These are phyloP conservation scores for Lasiurus cinereus DNA, from an alignment of 2,113 vertebrate genomes.

Conservation along the genomic window DNA sequence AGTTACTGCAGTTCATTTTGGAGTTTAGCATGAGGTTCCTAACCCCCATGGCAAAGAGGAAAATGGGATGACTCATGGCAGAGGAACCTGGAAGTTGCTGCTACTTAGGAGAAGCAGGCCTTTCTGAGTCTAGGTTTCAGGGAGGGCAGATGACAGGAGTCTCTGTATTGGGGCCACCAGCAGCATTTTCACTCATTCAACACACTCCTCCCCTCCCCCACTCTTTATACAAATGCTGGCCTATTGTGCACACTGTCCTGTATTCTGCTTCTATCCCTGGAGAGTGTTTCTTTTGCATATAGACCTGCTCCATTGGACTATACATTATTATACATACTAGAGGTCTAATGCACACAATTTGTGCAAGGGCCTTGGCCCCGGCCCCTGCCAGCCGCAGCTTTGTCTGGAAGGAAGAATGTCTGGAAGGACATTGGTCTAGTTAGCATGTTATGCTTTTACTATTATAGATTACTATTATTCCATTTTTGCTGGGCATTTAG, in stretches of 20 bases:
- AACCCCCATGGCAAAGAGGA: background rate
- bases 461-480: background rate
- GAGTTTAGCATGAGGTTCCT: background rate
- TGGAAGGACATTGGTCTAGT: no score
- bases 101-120: background rate
- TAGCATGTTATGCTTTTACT: no score
- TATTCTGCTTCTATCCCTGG: background rate
- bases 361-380: no score
- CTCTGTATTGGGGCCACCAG: background rate
- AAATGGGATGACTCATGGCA: background rate
- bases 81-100: background rate
- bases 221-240: background rate
- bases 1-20: background rate
- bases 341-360: no score
- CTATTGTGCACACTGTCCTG: fast-evolving
- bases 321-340: background rate
- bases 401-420: no score
- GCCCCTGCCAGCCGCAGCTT: no score
- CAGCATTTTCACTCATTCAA: background rate
- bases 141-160: background rate
- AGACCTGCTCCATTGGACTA: background rate
- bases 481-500: background rate
- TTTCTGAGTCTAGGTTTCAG: background rate
- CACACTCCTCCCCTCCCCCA: fast-evolving
- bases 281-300: background rate